Percentiles rank a stretch among this genome's conserved stretches.
These are phyloP conservation scores for Echinometra lucunter DNA, from an alignment of 53 echinoderm and acorn worm genomes.

Conservation along the genomic window DNA sequence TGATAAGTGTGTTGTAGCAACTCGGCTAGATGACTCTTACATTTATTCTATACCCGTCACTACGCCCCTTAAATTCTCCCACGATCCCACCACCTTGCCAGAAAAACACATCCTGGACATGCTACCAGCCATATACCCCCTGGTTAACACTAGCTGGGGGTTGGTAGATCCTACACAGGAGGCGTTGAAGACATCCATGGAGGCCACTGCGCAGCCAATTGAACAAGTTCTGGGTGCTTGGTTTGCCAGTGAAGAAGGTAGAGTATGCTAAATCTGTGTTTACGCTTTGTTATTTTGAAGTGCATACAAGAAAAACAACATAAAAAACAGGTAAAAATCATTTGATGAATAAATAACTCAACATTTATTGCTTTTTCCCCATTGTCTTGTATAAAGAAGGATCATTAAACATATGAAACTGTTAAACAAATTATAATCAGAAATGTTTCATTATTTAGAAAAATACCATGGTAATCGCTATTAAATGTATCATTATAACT, in stretches of 20 bases:
- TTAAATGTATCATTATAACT: no score
- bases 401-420: no score
- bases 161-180: constrained; percentile 73
- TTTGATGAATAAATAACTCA: no score
- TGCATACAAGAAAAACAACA: background rate
- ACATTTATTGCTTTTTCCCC: no score
- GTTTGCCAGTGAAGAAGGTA: constrained; percentile 89
- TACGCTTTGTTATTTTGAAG: background rate
- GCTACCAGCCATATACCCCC: constrained; percentile 77
- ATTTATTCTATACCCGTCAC: constrained; percentile 70
- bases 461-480: no score
- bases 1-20: constrained; percentile 70
- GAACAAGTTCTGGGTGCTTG: constrained; percentile 74
- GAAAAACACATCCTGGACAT: constrained; percentile 11
- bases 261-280: background rate
- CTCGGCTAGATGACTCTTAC: constrained; percentile 45
- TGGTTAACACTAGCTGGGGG: constrained; percentile 86
- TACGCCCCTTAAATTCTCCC: constrained; percentile 19
- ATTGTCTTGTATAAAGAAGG: no score
- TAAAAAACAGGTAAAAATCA: no score
- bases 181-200: constrained; percentile 54
- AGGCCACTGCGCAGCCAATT: constrained; percentile 77
- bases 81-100: background rate
- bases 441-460: no score
- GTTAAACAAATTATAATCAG: no score